These are phyloP conservation scores for Iphiclides podalirius DNA, from an alignment of 2,888 invertebrate genomes.

Conservation along the genomic window DNA sequence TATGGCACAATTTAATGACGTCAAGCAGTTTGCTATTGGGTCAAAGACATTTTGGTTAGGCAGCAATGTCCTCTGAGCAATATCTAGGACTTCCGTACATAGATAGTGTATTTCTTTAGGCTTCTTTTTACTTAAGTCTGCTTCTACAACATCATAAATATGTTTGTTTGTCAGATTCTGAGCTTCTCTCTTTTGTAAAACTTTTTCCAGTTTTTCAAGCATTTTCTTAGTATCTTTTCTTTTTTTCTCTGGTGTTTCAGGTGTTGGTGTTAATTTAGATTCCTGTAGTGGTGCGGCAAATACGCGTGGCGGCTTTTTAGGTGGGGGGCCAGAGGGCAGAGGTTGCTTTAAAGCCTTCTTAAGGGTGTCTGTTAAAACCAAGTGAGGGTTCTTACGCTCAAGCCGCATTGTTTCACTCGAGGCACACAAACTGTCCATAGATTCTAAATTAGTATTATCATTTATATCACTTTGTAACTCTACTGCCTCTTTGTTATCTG, in stretches of 20 bases:
- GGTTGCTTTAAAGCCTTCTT: conserved; percentile 84
- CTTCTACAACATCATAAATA: conserved; percentile 45
- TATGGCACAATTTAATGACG: conserved; percentile 65
- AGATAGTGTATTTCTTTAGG: conserved; percentile 73
- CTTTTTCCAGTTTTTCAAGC: conserved; percentile 82
- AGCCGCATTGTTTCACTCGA: conserved; percentile 68
- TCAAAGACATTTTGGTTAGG: conserved; percentile 48
- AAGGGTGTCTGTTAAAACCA: conserved; percentile 79
- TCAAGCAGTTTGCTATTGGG: conserved; percentile 61
- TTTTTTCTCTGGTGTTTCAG: conserved; percentile 41
- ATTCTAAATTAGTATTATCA: conserved; percentile 47
- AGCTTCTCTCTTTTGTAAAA: conserved; percentile 69
- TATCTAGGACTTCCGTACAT: conserved; percentile 72
- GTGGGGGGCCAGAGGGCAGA: conserved; percentile 85
- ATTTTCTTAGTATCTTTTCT: conserved; percentile 81
- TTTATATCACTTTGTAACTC: conserved; percentile 22
- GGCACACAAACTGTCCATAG: conserved; percentile 55
- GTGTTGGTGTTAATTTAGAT: conserved; percentile 20
- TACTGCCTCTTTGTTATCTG: conserved; percentile 11
- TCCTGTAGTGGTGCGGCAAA: conserved; percentile 62
- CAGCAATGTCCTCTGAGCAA: conserved; percentile 52
- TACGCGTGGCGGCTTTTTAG: conserved; percentile 86
- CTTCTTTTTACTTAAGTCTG: conserved; percentile 44
- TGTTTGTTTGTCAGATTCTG: conserved; percentile 47
- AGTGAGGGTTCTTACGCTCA: conserved; percentile 67